phyloP scores from a whole-genome alignment of 2,113 vertebrate species.

The Typhlomys cinereus region DNA sequence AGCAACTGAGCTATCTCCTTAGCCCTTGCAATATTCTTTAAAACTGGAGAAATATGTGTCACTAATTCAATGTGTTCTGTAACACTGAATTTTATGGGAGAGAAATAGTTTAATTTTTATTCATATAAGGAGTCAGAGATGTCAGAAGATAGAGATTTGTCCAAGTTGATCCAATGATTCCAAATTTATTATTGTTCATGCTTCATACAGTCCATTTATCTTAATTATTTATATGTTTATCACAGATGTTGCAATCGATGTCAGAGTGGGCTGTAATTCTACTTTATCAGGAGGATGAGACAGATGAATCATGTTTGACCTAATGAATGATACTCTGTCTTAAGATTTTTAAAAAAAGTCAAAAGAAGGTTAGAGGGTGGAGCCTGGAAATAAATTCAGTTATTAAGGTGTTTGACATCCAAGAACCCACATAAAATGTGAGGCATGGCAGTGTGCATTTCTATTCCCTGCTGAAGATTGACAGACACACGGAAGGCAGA shows the following conservation, averaged over 20 bases:
- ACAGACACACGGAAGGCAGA: no score
- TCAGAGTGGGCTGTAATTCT: no score
- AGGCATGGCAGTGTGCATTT: no score
- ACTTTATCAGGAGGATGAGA: background rate
- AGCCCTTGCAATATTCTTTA: no score
- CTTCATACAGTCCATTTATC: background rate
- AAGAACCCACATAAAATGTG: background rate
- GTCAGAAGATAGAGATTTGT: background rate
- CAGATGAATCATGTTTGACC: background rate
- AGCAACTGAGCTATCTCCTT: no score
- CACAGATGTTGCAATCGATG: no score
- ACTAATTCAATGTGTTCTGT: no score
- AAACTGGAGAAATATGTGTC: no score
- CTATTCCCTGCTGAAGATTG: background rate
- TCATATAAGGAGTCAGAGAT: no score
- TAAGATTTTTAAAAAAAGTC: background rate
- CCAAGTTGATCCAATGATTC: background rate
- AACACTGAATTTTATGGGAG: background rate
- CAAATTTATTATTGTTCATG: conserved; percentile 25
- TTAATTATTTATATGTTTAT: background rate
- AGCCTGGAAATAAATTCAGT: no score
- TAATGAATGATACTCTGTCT: background rate
- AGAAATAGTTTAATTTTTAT: conserved; percentile 6
- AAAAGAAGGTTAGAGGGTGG: no score
- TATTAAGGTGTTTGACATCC: no score